Base-by-base conservation (phyloP, 2,797 vertebrate genomes). In the Lagocephalus sceleratus region DNA sequence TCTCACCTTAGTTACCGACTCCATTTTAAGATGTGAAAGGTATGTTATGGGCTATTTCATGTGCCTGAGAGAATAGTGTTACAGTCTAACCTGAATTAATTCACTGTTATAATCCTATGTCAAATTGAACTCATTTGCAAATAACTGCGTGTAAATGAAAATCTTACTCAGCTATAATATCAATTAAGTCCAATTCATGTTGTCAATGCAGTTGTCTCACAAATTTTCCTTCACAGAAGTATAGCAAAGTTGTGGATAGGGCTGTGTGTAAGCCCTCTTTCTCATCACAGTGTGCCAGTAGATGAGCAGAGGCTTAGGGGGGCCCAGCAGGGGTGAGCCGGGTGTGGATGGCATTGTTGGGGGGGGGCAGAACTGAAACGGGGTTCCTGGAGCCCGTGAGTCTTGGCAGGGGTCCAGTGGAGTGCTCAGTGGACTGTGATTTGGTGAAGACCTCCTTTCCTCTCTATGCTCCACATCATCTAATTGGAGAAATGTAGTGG, bases 331-430 rank as follows among this genome's bases (percentile, higher is more conserved):
- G 75, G 86, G 66, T 71, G 78, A 78, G 45, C 51, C 68, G 6
- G 61, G 57, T 66, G 71, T 67, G 59, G 47, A 63, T 12, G 9
- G 38, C 7, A 11, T 8, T 15, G n/a, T 40, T 14, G 3, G 16
- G 12, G 16, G 12, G n/a, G 2, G 41, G 54, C 5, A 5, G 66
- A 75, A 69, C 76, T 66, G 66, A 60, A 68, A 57, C 55, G 22
- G 25, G 60, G 43, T 32, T 78, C 78, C 78, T 77, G 70, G 75
- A 75, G 75, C 79, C 75, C 86, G 83, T 77, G 80, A 82, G 76
- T 83, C 63, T 86, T 91, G 87, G 88, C 86, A 52, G 44, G 44
- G 59, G 60, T 88, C 83, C 86, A 88, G 76, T 79, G 86, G 85
- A 89, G 88, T 89, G 86, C 87, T 87, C 79, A 64, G 52, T 79